Percentiles rank a stretch among this genome's conserved stretches.
These are phyloP conservation scores for Aphidius ervi DNA, from an alignment of 1,140 invertebrate genomes.

Conservation along the genomic window DNA sequence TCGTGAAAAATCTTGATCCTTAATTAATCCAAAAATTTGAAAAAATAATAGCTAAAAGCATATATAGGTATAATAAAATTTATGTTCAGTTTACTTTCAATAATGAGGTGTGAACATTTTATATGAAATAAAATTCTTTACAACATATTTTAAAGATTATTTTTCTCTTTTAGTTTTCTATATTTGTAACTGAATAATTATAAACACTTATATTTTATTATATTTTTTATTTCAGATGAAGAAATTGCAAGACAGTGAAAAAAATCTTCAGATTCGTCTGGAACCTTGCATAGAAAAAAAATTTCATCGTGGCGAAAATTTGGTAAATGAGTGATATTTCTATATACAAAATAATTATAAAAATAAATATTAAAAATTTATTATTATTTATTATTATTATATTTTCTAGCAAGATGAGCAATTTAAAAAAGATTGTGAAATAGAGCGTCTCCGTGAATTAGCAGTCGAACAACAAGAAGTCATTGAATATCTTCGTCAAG, in stretches of 20 bases:
- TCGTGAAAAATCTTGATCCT: no score
- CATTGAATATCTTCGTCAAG: slow-evolving; percentile 46
- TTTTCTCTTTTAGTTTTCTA: no score
- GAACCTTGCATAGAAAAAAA: slow-evolving; percentile 41
- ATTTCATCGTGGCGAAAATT: slow-evolving; percentile 36
- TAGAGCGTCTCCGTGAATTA: slow-evolving; percentile 44
- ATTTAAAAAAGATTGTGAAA: slow-evolving; percentile 40
- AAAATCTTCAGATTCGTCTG: slow-evolving; percentile 38
- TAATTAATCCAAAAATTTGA: no score
- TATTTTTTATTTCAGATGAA: slow-evolving; percentile 42
- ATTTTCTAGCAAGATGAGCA: slow-evolving; percentile 32
- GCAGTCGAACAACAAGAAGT: slow-evolving; percentile 46
- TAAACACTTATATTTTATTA: slow-evolving; percentile 1
- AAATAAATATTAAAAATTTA: background rate
- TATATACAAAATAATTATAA: slow-evolving; percentile 9
- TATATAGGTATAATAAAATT: no score
- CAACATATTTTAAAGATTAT: no score
- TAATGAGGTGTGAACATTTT: no score
- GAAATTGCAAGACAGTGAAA: slow-evolving; percentile 45
- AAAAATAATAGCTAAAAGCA: no score
- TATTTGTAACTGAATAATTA: no score
- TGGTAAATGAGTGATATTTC: slow-evolving; percentile 26
- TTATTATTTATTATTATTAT: slow-evolving; percentile 1
- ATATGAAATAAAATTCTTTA: no score
- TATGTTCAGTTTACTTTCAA: no score